These are phyloP conservation scores for Mormyrus hasselquistii DNA, from an alignment of 2,797 vertebrate species.

Conservation along the genomic window DNA sequence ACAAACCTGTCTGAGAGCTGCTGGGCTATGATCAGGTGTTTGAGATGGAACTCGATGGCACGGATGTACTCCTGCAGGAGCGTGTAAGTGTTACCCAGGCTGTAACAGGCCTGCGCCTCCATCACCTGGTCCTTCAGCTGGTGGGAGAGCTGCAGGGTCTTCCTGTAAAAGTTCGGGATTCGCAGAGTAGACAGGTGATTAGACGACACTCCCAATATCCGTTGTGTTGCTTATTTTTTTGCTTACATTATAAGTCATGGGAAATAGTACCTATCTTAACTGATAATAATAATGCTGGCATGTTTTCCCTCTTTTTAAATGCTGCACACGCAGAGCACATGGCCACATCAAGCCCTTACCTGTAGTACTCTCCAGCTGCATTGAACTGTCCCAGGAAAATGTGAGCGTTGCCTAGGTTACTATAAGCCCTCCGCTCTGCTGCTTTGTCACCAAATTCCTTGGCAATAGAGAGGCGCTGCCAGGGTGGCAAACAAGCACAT, in stretches of 20 bases:
- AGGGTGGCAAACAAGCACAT: conserved; percentile 28
- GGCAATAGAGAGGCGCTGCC: conserved; percentile 89
- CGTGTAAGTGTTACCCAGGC: conserved; percentile 91
- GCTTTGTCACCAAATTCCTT: conserved; percentile 98
- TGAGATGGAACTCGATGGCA: conserved; percentile 87
- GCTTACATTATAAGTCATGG: background rate
- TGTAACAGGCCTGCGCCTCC: conserved; percentile 97
- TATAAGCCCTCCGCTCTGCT: conserved; percentile 87
- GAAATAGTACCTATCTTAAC: background rate
- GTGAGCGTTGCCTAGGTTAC: conserved; percentile 92
- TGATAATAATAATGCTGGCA: background rate
- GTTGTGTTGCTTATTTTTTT: background rate
- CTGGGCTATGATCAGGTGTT: conserved; percentile 90
- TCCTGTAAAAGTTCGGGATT: conserved; percentile 56
- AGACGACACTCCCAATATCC: background rate
- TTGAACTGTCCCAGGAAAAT: conserved; percentile 91
- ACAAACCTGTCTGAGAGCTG: conserved; percentile 84
- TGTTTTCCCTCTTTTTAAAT: background rate
- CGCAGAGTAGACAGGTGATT: background rate
- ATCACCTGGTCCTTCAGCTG: conserved; percentile 91
- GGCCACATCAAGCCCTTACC: conserved; percentile 59
- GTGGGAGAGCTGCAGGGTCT: conserved; percentile 86
- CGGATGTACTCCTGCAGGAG: conserved; percentile 84
- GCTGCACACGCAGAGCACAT: background rate
- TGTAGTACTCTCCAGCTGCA: conserved; percentile 88